Conservation (phyloP, 2,888 invertebrate genomes). For the Euproctis similis region DNA sequence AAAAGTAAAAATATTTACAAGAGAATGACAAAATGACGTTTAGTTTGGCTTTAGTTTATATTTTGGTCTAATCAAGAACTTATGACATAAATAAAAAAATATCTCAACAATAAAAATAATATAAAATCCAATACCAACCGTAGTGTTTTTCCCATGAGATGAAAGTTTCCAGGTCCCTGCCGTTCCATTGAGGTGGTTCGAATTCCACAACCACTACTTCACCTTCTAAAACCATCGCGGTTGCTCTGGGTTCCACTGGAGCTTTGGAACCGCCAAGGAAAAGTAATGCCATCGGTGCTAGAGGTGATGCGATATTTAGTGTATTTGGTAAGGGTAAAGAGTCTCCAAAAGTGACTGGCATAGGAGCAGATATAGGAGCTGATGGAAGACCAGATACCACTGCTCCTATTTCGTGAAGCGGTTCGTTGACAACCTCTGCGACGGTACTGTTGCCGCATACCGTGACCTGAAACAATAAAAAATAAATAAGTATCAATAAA, state of each 20-base stretch:
- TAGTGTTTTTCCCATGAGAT: conserved; percentile 70
- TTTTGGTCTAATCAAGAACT: too few relatives aligned
- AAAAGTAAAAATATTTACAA: too few relatives aligned
- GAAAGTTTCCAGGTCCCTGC: conserved; percentile 65
- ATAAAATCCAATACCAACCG: conserved; percentile 36
- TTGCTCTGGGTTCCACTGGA: conserved; percentile 76
- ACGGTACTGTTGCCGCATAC: conserved; percentile 61
- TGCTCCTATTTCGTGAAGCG: conserved; percentile 60
- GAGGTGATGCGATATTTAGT: conserved; percentile 25
- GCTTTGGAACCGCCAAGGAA: conserved; percentile 79
- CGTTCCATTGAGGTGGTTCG: conserved; percentile 72
- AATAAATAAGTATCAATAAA: too few relatives aligned
- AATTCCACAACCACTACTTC: conserved; percentile 79
- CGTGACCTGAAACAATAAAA: too few relatives aligned
- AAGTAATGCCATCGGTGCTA: conserved; percentile 63
- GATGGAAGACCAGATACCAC: conserved; percentile 55
- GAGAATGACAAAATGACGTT: too few relatives aligned
- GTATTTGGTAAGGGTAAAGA: conserved; percentile 43
- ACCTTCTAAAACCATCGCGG: conserved; percentile 75
- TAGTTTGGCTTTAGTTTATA: too few relatives aligned
- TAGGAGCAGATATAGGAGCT: conserved; percentile 52
- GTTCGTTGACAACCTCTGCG: conserved; percentile 62
- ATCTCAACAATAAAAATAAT: neutral
- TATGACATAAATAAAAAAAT: too few relatives aligned
- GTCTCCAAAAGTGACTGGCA: conserved; percentile 42